Evolutionary conservation across 2,888 invertebrate species (phyloP), one percentile per base, ranked within the genome.

Genomic region (Caenorhabditis afra): DNA sequence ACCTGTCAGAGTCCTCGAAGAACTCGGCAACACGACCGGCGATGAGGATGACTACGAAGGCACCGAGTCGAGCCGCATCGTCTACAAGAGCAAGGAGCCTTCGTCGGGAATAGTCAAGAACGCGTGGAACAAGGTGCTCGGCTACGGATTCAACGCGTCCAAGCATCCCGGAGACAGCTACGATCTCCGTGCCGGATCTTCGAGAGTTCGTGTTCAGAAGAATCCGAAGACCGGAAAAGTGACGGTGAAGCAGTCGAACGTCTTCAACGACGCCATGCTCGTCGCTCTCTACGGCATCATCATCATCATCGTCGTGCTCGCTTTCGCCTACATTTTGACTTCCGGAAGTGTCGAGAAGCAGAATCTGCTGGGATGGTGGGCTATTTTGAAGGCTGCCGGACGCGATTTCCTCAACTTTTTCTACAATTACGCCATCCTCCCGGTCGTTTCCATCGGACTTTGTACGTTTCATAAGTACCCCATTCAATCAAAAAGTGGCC

Each of bases 381-480:
- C 35, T 37, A 81, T 50, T 23, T 55, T 20, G 83, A 86, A 85
- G 55, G 84, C 74, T 0, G 66, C 84, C 10, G 58, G 65, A 7
- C 35, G 61, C 8, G 87, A 87, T 55, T 77, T 85, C 10, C 20
- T 81, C 41, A 70, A 64, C 37, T 86, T 87, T 73, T 67, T 87
- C 65, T 88, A 87, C 67, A 81, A 62, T 8, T 88, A 87, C 55
- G 86, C 87, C 23, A 78, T 88, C 35, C 58, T 87, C 8, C 88
- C 88, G 0, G 75, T 81, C 7, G 37, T 84, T 20, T 52, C 74
- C 7, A 0, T 71, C 3, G 64, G 55, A 22, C 41, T 70, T 4
- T 14, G 70, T 70, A 47, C 53, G 62, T n/a, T n/a, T n/a, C n/a
- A n/a, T n/a, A n/a, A n/a, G 41, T 2, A 14, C 23, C 39, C 16